Evolutionary conservation across 1,140 invertebrate genomes (phyloP).

Genomic region (Andrena cerasifolii): DNA sequence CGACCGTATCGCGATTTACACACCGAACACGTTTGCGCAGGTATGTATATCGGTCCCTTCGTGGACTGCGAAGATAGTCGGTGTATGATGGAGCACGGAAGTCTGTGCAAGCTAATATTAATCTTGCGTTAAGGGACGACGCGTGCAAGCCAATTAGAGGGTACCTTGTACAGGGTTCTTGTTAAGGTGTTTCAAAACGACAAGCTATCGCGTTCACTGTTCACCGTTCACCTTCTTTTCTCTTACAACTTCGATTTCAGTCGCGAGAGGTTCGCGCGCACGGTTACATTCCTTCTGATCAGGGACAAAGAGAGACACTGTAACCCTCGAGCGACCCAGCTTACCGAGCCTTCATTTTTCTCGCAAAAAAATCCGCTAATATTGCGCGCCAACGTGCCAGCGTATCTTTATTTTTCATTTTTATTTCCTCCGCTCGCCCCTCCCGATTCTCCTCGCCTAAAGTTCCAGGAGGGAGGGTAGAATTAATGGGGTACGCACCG

Average conservation of each 20-base stretch:
- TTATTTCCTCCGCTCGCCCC: neutral
- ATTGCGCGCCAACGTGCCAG: no score
- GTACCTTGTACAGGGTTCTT: no score
- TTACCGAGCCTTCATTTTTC: neutral
- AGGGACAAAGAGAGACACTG: neutral
- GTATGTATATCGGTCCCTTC: neutral
- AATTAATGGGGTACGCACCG: constrained; percentile 3
- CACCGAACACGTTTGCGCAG: neutral
- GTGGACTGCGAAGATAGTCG: neutral
- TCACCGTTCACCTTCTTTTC: no score
- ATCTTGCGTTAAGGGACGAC: no score
- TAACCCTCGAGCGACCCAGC: neutral
- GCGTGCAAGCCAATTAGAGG: no score
- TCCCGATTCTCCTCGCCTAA: neutral
- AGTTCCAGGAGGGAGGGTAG: neutral
- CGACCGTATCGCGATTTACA: neutral
- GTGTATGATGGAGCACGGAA: neutral
- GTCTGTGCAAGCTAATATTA: no score
- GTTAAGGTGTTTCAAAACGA: no score
- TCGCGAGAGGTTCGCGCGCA: neutral
- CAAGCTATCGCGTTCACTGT: no score
- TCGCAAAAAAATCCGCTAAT: neutral
- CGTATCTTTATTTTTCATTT: neutral
- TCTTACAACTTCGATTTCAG: constrained; percentile 3
- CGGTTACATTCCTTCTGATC: neutral